Evolutionary conservation across 1,140 invertebrate genomes (phyloP), one percentile per base, ranked within the genome.

Genomic region (Doryteuthis pealeii): DNA sequence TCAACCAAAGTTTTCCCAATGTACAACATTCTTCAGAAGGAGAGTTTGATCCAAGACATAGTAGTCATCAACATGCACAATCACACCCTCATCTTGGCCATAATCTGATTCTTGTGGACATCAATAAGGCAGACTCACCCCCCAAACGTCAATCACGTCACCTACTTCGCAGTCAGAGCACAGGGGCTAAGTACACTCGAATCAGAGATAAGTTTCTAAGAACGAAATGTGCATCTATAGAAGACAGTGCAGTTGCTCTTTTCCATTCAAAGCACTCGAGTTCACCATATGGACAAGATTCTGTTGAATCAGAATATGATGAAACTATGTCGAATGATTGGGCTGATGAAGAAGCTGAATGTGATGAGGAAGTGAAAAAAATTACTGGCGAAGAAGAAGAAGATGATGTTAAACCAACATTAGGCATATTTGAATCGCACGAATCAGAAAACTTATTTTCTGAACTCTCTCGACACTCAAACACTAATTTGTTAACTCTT

Each of bases 331-430:
- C 74, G 5, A 77, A 78, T 72, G 80, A 83, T 75, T 84, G 83
- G 83, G 78, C 80, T 22, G 81, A 78, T 65, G 80, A 82, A 65
- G 83, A 84, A 58, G 80, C 78, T 43, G 83, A 79, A 5, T 84
- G 83, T 77, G 83, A 84, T 70, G 77, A 79, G 66, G 83, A 84
- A 67, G 83, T 84, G 31, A 80, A 81, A 33, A 79, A 79, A 62
- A 84, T 84, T 45, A 84, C 81, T 0, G 83, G 83, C 15, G 81
- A 79, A 32, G 77, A 77, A 45, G 79, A 79, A 28, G 83, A 84
- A 15, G 80, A 81, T 15, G 82, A 84, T 45, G 80, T 81, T 8
- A 73, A 70, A 54, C 80, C 80, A 14, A 81, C 80, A 33, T 49
- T 81, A 31, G 73, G 70, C 62, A 72, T 76, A 35, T 78, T 74